Percentiles rank a stretch among this genome's conserved stretches.
phyloP scores from a whole-genome alignment of 1,140 invertebrate species.

The Plectrocnemia conspersa region DNA sequence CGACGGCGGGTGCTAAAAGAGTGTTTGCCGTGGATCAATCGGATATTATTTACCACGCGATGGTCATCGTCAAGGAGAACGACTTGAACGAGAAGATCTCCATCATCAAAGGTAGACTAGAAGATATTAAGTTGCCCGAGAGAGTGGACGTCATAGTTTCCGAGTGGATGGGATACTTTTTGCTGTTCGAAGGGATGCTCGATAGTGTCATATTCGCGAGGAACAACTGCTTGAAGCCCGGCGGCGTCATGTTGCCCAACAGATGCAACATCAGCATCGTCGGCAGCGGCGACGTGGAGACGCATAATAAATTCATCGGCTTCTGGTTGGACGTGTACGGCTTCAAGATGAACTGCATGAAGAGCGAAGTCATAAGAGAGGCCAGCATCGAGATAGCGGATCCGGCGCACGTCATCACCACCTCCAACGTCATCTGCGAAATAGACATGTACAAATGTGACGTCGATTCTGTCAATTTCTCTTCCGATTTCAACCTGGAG shows the following conservation, averaged over 20 bases:
- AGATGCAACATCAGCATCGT: slow-evolving; percentile 83
- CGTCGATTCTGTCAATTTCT: slow-evolving; percentile 76
- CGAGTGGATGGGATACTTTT: slow-evolving; percentile 99
- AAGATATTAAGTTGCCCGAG: slow-evolving; percentile 78
- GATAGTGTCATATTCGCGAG: slow-evolving; percentile 88
- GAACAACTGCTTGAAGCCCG: slow-evolving; percentile 77
- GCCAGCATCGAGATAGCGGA: slow-evolving; percentile 84
- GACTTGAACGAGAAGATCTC: slow-evolving; percentile 58
- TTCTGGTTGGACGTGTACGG: slow-evolving; percentile 98
- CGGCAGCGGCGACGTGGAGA: slow-evolving; percentile 80
- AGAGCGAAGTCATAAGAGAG: slow-evolving; percentile 82
- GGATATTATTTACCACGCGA: slow-evolving; percentile 74
- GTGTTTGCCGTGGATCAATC: slow-evolving; percentile 94
- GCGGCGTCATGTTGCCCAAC: slow-evolving; percentile 79
- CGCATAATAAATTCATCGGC: slow-evolving; percentile 67
- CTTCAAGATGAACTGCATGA: slow-evolving; percentile 94
- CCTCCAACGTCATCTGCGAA: slow-evolving; percentile 58
- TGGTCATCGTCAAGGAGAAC: slow-evolving; percentile 75
- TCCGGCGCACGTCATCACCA: slow-evolving; percentile 71
- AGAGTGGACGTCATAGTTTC: slow-evolving; percentile 96
- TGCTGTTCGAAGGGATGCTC: slow-evolving; percentile 97
- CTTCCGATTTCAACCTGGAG: slow-evolving; percentile 68
- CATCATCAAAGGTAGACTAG: slow-evolving; percentile 76
- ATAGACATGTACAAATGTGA: slow-evolving; percentile 81
- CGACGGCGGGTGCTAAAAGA: slow-evolving; percentile 83